Conservation (phyloP, 2,797 vertebrate species). For the Halcyon chelicuti region DNA sequence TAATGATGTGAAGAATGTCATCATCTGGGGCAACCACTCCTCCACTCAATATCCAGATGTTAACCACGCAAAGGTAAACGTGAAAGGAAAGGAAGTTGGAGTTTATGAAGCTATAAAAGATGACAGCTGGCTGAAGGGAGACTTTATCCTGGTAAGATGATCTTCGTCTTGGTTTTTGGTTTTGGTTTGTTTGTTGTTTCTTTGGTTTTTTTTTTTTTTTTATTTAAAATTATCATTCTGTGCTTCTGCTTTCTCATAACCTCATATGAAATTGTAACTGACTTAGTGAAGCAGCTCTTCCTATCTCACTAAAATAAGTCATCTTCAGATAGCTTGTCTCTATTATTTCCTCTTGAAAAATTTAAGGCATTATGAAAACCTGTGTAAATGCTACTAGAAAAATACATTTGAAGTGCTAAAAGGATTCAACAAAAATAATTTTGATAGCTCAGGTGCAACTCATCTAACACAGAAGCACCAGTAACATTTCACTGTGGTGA, state of each 20-base stretch:
- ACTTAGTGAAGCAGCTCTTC: neutral
- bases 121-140: constrained; percentile 93
- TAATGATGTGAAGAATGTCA: constrained; percentile 91
- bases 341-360: neutral
- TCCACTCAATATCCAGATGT: constrained; percentile 97
- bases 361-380: neutral
- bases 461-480: neutral
- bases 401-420: neutral
- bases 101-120: constrained; percentile 92
- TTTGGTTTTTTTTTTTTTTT: too few relatives aligned
- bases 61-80: constrained; percentile 88
- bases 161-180: neutral
- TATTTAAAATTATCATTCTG: neutral
- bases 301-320: neutral
- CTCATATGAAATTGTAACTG: neutral
- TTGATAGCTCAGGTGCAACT: neutral
- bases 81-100: constrained; percentile 85
- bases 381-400: neutral
- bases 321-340: neutral
- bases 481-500: rapidly evolving
- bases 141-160: constrained; percentile 89
- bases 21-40: constrained; percentile 98
- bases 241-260: neutral
- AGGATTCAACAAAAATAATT: neutral
- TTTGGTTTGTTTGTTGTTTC: too few relatives aligned